Evolutionary conservation across 2,113 vertebrate genomes (phyloP).

Genomic region (Phyllostomus hastatus): DNA sequence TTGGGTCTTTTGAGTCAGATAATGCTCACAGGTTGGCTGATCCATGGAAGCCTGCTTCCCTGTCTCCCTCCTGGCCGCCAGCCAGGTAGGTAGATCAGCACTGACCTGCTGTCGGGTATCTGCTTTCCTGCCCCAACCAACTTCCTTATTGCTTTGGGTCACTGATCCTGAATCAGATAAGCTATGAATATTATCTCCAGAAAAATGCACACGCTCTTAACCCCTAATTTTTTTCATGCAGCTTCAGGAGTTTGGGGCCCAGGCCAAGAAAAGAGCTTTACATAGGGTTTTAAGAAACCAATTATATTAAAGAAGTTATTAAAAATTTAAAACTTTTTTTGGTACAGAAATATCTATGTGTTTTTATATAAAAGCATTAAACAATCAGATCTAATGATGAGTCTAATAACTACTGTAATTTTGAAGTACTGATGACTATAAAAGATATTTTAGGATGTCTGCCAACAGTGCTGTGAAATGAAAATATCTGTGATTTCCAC

Average conservation of each 20-base stretch:
- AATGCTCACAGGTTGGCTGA: not conserved
- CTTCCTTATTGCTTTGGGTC: not conserved
- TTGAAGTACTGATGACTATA: not conserved
- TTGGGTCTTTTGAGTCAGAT: not conserved
- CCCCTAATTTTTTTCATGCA: not conserved
- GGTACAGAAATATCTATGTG: not conserved
- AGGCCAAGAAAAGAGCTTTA: not conserved
- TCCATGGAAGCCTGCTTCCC: not conserved
- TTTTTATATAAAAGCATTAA: not conserved
- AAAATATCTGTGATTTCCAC: not conserved
- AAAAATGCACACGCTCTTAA: not conserved
- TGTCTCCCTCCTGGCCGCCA: not conserved
- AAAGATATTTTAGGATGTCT: not conserved
- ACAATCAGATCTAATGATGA: not conserved
- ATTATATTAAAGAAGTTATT: not conserved
- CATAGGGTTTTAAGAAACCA: not conserved
- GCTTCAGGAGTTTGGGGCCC: not conserved
- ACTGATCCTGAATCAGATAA: not conserved
- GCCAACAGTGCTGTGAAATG: not conserved
- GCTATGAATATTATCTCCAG: not conserved
- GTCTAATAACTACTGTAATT: not conserved
- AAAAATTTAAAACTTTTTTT: not conserved
- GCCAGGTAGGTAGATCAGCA: not conserved
- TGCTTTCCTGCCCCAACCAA: not conserved
- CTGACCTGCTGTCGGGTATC: not conserved